Percentiles rank a stretch among this genome's conserved stretches.
phyloP scores from a whole-genome alignment of 2,113 vertebrate genomes.

The Cryptotis parvus region DNA sequence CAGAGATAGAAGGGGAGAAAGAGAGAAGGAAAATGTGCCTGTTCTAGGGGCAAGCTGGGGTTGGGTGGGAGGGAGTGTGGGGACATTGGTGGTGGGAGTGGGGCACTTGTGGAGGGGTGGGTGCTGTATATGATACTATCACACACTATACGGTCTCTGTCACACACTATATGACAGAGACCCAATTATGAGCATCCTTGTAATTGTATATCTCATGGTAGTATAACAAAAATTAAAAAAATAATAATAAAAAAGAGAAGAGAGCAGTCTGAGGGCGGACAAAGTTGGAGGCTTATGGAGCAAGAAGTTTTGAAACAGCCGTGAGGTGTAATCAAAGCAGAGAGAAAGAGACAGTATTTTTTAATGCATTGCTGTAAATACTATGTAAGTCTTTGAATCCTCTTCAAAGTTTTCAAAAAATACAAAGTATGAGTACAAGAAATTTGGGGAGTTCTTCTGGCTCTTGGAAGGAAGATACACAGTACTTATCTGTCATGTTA shows the following conservation, averaged over 20 bases:
- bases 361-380: conserved; percentile 27
- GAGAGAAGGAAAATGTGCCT: too few species aligned
- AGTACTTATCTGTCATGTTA: not conserved
- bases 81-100: too few species aligned
- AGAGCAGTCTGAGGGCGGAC: not conserved
- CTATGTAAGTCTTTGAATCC: not conserved
- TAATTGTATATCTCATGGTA: too few species aligned
- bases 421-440: not conserved
- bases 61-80: too few species aligned
- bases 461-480: conserved; percentile 20
- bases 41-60: too few species aligned
- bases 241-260: not conserved
- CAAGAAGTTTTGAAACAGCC: not conserved
- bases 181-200: too few species aligned
- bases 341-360: not conserved
- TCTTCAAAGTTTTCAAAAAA: conserved; percentile 36
- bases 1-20: too few species aligned
- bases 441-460: conserved; percentile 30
- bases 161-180: too few species aligned
- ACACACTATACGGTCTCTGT: too few species aligned
- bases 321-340: not conserved
- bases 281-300: not conserved
- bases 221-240: too few species aligned
- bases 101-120: too few species aligned
- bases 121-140: too few species aligned